Evolutionary conservation across 2,113 vertebrate genomes (phyloP).

Genomic region (Ahaetulla prasina): DNA sequence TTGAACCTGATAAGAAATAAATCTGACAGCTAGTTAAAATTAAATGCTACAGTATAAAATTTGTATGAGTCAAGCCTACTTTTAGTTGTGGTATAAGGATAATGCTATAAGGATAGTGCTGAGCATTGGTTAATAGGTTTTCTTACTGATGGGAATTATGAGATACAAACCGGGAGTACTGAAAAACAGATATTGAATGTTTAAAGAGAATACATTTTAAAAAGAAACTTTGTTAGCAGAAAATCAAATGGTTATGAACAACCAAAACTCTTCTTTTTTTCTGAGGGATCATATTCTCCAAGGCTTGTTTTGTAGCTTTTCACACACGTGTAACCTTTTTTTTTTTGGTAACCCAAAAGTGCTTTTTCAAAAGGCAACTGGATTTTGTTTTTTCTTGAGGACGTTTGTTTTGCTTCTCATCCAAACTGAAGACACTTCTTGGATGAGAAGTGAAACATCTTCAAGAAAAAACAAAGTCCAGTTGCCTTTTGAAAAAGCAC

Average conservation of each 20-base stretch:
- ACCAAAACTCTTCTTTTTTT: neutral
- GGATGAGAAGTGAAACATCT: neutral
- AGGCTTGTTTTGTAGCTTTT: neutral
- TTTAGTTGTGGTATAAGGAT: neutral
- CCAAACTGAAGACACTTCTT: neutral
- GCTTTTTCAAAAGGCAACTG: neutral
- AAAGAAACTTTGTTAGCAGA: neutral
- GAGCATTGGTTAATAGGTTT: neutral
- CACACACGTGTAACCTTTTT: neutral
- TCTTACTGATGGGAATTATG: neutral
- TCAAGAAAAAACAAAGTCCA: neutral
- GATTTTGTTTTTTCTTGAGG: neutral
- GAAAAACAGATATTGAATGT: neutral
- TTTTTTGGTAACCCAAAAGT: neutral
- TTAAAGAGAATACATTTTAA: neutral
- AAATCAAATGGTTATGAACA: neutral
- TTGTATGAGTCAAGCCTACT: neutral
- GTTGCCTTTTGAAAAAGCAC: neutral
- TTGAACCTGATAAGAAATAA: rapidly evolving
- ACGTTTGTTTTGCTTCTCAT: neutral
- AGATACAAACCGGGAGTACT: neutral
- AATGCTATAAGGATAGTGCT: neutral
- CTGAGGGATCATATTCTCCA: neutral
- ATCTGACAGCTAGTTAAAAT: conserved; percentile 2
- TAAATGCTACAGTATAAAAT: neutral